Evolutionary conservation across 2,888 invertebrate genomes (phyloP).

Genomic region (Luperina nickerlii): DNA sequence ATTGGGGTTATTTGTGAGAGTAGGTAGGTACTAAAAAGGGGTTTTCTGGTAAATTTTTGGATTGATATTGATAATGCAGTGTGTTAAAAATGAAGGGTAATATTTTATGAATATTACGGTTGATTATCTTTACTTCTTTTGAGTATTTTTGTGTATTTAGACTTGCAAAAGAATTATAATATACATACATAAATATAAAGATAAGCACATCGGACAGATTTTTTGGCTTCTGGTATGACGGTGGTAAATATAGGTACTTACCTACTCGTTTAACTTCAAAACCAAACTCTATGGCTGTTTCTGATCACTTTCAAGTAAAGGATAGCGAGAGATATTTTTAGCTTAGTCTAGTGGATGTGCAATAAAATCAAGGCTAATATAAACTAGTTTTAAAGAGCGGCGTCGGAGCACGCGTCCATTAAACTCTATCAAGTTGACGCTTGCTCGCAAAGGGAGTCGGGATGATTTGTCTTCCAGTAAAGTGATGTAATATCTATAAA

Average conservation of each 20-base stretch:
- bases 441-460: slow-evolving; percentile 37
- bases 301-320: neutral
- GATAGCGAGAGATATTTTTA: slow-evolving; percentile 2
- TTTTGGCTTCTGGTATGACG: neutral
- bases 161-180: too few relatives aligned
- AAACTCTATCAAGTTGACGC: slow-evolving; percentile 65
- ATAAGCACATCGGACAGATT: neutral
- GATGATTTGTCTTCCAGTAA: slow-evolving; percentile 38
- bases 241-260: neutral
- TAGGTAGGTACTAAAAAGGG: slow-evolving; percentile 15
- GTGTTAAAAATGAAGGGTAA: slow-evolving; percentile 19
- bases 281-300: neutral
- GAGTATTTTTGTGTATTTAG: neutral
- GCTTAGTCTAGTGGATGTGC: neutral
- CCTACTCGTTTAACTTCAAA: neutral
- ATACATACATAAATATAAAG: too few relatives aligned
- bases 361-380: slow-evolving; percentile 40
- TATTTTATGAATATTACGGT: slow-evolving; percentile 19
- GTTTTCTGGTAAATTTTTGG: slow-evolving; percentile 23
- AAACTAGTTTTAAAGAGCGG: slow-evolving; percentile 41
- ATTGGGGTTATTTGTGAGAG: slow-evolving; percentile 44
- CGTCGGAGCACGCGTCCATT: slow-evolving; percentile 49
- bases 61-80: slow-evolving; percentile 51
- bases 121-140: slow-evolving; percentile 2
- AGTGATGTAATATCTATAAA: slow-evolving; percentile 19